These are phyloP conservation scores for Platorchestia sp. DNA, from an alignment of 1,140 invertebrate species.

Conservation along the genomic window DNA sequence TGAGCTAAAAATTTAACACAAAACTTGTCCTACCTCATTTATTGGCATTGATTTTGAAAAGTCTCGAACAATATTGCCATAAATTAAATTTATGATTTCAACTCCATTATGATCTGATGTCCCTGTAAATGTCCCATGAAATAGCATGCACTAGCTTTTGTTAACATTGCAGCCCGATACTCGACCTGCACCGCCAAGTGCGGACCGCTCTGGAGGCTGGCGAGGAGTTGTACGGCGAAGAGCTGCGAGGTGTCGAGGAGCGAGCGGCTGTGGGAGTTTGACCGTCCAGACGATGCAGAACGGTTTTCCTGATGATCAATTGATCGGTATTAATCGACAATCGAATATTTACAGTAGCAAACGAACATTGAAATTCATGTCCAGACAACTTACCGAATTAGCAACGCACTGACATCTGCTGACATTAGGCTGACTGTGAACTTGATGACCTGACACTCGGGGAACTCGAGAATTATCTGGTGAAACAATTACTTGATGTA, in stretches of 20 bases:
- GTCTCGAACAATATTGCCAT: too few species aligned
- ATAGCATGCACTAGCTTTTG: neutral
- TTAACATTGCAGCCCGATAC: neutral
- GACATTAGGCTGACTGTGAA: too few species aligned
- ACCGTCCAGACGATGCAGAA: neutral
- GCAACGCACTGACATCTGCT: too few species aligned
- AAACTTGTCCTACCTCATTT: too few species aligned
- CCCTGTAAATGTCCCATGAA: neutral
- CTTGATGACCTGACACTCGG: too few species aligned
- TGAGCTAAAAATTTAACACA: too few species aligned
- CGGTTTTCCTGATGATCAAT: too few species aligned
- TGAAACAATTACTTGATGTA: too few species aligned
- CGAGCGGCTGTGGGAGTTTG: too few species aligned
- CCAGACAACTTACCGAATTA: too few species aligned
- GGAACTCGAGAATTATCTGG: too few species aligned
- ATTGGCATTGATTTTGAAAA: neutral
- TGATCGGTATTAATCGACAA: neutral
- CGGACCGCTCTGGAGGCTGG: neutral
- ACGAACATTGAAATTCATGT: neutral
- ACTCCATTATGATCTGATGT: neutral
- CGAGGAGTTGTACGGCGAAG: neutral
- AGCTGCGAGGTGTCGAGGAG: neutral
- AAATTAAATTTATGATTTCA: too few species aligned
- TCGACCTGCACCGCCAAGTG: neutral
- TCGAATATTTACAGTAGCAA: neutral